Evolutionary conservation across 2,888 invertebrate genomes (phyloP).

Genomic region (Caenorhabditis auriculariae): DNA sequence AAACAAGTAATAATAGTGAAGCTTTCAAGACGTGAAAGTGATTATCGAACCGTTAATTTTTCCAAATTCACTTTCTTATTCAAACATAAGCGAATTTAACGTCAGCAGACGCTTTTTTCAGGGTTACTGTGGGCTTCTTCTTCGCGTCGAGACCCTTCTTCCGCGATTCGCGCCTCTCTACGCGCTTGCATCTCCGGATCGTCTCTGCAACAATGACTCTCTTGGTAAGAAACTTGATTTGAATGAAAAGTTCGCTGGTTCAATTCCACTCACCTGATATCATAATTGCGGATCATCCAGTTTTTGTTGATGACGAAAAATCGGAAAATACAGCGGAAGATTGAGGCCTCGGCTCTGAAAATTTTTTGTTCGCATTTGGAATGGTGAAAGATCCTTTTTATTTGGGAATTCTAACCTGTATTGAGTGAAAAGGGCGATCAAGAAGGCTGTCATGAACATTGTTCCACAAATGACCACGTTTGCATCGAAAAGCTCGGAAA

Average conservation of each 20-base stretch:
- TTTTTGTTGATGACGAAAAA: conserved; percentile 59
- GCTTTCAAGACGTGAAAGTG: too few relatives aligned
- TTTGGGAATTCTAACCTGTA: conserved; percentile 31
- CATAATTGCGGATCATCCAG: conserved; percentile 60
- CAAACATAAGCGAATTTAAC: too few relatives aligned
- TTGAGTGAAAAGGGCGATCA: conserved; percentile 68
- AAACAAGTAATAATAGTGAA: too few relatives aligned
- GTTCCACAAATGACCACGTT: conserved; percentile 69
- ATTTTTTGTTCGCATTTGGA: too few relatives aligned
- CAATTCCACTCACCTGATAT: conserved; percentile 25
- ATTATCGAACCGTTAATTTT: too few relatives aligned
- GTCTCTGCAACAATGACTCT: conserved; percentile 14
- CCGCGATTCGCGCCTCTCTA: conserved; percentile 10
- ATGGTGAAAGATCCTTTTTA: not conserved
- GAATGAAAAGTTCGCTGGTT: not conserved
- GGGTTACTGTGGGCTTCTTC: too few relatives aligned
- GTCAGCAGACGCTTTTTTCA: too few relatives aligned
- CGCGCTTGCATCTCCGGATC: conserved; percentile 33
- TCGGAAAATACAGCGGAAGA: conserved; percentile 45
- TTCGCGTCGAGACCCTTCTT: too few relatives aligned
- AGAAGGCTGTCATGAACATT: conserved; percentile 69
- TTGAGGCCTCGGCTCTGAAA: conserved; percentile 51
- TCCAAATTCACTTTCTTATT: too few relatives aligned
- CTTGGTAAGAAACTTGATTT: not conserved
- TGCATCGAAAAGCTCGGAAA: conserved; percentile 64